phyloP scores from a whole-genome alignment of 37 sponge, comb jelly and placozoan species.

The Oscarella lobularis region DNA sequence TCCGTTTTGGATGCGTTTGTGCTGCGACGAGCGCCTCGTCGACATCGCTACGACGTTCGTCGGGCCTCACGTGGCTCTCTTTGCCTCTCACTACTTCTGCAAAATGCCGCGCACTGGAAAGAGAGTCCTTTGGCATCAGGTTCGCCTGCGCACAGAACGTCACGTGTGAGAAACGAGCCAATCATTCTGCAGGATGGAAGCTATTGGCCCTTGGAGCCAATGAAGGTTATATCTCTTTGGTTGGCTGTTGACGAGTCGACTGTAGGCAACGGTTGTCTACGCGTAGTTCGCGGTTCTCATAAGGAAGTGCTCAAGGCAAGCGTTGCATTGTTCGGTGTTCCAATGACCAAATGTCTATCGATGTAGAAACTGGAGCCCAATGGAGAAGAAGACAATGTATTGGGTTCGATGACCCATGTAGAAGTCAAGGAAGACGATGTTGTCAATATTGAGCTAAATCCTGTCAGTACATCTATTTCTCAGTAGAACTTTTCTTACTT shows the following conservation, averaged over 20 bases:
- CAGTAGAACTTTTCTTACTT: not conserved
- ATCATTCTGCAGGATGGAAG: slow-evolving; percentile 1
- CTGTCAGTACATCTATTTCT: not conserved
- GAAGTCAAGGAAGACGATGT: slow-evolving; percentile 1
- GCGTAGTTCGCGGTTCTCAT: slow-evolving; percentile 6
- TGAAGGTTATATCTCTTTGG: slow-evolving; percentile 6
- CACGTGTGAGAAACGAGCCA: not conserved
- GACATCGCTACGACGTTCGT: not conserved
- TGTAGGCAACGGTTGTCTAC: not conserved
- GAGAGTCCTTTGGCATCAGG: slow-evolving; percentile 6
- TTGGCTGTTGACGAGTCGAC: slow-evolving; percentile 2
- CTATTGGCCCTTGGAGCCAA: slow-evolving; percentile 11
- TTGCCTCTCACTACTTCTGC: slow-evolving; percentile 9
- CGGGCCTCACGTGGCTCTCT: not conserved
- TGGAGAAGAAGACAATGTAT: not conserved
- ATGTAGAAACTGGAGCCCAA: not conserved
- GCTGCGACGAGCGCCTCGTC: slow-evolving; percentile 1
- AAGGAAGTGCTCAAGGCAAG: not conserved
- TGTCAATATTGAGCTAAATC: not conserved
- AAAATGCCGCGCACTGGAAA: slow-evolving; percentile 3
- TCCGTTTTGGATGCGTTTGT: not conserved
- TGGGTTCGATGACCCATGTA: not conserved
- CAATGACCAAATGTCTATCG: no score
- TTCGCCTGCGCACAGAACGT: not conserved
- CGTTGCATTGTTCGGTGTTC: not conserved